phyloP scores from a whole-genome alignment of 1,140 invertebrate genomes.

The Carposina sasakii region DNA sequence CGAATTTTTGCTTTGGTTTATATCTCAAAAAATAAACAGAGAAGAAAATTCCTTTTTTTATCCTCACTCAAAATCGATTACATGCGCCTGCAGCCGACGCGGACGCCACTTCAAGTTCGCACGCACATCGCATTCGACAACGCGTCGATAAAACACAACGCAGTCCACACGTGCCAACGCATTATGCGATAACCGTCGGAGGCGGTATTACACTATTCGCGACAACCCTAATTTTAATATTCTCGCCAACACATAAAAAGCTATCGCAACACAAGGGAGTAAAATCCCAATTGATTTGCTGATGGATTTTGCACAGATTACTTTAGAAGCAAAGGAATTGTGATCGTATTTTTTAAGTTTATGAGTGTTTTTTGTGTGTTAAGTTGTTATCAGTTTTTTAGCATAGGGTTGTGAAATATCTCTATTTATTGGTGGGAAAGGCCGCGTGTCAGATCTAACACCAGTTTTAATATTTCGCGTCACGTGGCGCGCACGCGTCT shows the following conservation, averaged over 20 bases:
- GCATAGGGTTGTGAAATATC: conserved; percentile 29
- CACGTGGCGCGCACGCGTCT: conserved; percentile 53
- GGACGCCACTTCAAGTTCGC: conserved; percentile 63
- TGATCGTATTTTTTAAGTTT: not conserved
- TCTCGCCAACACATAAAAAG: not conserved
- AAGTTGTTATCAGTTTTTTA: not conserved
- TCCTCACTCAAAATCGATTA: no score
- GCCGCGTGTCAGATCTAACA: conserved; percentile 69
- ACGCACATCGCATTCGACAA: conserved; percentile 31
- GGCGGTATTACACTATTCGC: conserved; percentile 60
- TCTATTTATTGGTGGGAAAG: conserved; percentile 71
- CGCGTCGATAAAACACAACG: conserved; percentile 67
- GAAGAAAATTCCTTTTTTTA: no score
- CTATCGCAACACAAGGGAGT: not conserved
- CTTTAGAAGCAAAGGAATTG: not conserved
- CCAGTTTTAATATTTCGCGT: conserved; percentile 69
- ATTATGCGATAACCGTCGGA: conserved; percentile 69
- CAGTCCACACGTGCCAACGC: conserved; percentile 50
- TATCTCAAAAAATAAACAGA: no score
- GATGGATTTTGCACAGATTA: not conserved
- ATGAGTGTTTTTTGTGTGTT: no score
- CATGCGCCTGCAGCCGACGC: no score
- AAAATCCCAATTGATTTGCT: not conserved
- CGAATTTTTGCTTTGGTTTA: no score
- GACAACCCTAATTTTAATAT: conserved; percentile 56